Evolutionary conservation across 2,888 invertebrate genomes (phyloP).

Genomic region (Pasiphila rectangulata): DNA sequence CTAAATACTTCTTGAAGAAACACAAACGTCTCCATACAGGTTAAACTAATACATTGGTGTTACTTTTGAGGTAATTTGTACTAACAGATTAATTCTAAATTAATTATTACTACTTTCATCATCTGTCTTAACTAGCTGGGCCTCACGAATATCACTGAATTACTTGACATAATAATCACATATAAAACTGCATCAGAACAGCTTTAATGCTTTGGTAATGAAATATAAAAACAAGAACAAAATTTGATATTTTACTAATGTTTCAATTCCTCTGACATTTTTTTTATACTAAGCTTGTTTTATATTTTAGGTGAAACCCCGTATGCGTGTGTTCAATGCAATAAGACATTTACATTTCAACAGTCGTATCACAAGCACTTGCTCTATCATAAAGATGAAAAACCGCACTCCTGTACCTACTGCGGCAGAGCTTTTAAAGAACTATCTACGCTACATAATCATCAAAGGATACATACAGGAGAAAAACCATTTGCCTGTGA

Average conservation of each 20-base stretch:
- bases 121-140: slow-evolving; percentile 10
- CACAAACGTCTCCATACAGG: slow-evolving; percentile 93
- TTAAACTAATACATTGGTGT: slow-evolving; percentile 72
- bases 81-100: slow-evolving; percentile 57
- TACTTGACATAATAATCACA: slow-evolving; percentile 17
- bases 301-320: slow-evolving; percentile 88
- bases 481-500: slow-evolving; percentile 93
- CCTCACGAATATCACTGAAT: slow-evolving; percentile 9
- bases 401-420: slow-evolving; percentile 87
- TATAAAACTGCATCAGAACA: slow-evolving; percentile 17
- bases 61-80: slow-evolving; percentile 71
- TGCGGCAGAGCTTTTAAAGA: slow-evolving; percentile 93
- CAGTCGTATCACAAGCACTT: slow-evolving; percentile 94
- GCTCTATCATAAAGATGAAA: slow-evolving; percentile 92
- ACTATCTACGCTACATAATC: slow-evolving; percentile 92
- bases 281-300: not conserved
- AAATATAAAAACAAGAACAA: not conserved
- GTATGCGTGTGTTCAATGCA: slow-evolving; percentile 89
- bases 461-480: slow-evolving; percentile 91
- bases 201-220: slow-evolving; percentile 10
- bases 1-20: slow-evolving; percentile 93
- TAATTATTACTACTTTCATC: slow-evolving; percentile 1
- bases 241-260: not conserved
- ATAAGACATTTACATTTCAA: slow-evolving; percentile 93
- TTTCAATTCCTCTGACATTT: not conserved